Evolutionary conservation across 2,113 vertebrate species (phyloP), one percentile per base, ranked within the genome.

Genomic region (Eulemur rufifrons): DNA sequence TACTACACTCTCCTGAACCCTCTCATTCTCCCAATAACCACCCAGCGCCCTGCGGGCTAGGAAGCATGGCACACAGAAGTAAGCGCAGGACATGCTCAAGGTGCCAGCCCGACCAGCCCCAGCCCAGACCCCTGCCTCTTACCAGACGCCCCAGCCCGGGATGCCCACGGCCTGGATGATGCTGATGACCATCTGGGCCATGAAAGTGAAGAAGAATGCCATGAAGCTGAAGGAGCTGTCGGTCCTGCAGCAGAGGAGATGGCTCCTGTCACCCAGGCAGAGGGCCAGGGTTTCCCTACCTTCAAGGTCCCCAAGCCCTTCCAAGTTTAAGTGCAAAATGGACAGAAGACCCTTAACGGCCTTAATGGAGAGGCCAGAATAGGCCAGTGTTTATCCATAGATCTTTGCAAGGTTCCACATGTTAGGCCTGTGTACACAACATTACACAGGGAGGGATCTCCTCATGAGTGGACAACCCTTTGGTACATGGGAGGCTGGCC

Each of bases 141-240:
- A 99, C 99, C 99, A 99, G 90, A 99, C 99, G 2, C 99, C 99
- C 99, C 99, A 99, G 97, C 99, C 99, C 56, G 99, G 99, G 94
- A 99, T 99, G 27, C 99, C 99, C 34, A 99, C 99, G 0, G 99
- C 99, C 97, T 99, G 99, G 97, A 99, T 99, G 95, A 99, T 99
- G 97, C 99, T 99, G 98, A 99, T 99, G 96, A 99, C 99, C 97
- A 99, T 97, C 98, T 99, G 99, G 32, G 99, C 99, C 99, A 99
- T 99, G 98, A 99, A 99, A 69, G 99, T 99, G 97, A 99, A 99
- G 98, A 99, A 99, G 98, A 99, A 99, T 0, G 99, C 98, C 99
- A 99, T 99, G 99, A 99, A 99, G 98, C 99, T 99, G 98, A 99
- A 99, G 92, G 99, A 99, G 92, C 99, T 99, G 98, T 99, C 99